These are phyloP conservation scores for Potamilus streckersoni DNA, from an alignment of 1,140 invertebrate species.

Conservation along the genomic window DNA sequence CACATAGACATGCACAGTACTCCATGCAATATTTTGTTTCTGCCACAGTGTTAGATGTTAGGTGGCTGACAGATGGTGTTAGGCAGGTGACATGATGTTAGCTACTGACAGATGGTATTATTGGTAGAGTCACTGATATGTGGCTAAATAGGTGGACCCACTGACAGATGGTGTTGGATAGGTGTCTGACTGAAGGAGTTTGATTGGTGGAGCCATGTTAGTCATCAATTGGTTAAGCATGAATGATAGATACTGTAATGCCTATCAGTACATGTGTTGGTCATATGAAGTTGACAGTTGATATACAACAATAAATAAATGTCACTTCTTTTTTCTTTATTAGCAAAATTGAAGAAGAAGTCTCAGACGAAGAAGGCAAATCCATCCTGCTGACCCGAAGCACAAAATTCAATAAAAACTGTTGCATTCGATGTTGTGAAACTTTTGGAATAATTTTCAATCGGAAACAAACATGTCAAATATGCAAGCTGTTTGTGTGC, in stretches of 20 bases:
- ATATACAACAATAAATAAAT: not conserved
- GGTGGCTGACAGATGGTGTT: no score
- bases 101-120: no score
- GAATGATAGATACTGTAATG: no score
- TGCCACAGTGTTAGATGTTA: no score
- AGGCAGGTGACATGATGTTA: no score
- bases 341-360: constrained; percentile 62
- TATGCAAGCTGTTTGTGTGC: constrained; percentile 54
- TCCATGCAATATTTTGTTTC: no score
- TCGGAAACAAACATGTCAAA: constrained; percentile 48
- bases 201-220: not conserved
- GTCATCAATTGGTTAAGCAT: not conserved
- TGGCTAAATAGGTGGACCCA: no score
- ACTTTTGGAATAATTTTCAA: constrained; percentile 62
- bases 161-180: no score
- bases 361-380: constrained; percentile 57
- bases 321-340: constrained; percentile 31
- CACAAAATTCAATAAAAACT: constrained; percentile 64
- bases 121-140: no score
- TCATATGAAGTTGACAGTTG: not conserved
- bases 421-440: constrained; percentile 65
- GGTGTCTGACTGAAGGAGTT: not conserved
- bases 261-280: not conserved
- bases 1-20: no score
- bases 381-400: constrained; percentile 50